Percentiles rank a stretch among this genome's conserved stretches.
These are phyloP conservation scores for Habropoda laboriosa DNA, from an alignment of 1,140 invertebrate genomes.

Conservation along the genomic window DNA sequence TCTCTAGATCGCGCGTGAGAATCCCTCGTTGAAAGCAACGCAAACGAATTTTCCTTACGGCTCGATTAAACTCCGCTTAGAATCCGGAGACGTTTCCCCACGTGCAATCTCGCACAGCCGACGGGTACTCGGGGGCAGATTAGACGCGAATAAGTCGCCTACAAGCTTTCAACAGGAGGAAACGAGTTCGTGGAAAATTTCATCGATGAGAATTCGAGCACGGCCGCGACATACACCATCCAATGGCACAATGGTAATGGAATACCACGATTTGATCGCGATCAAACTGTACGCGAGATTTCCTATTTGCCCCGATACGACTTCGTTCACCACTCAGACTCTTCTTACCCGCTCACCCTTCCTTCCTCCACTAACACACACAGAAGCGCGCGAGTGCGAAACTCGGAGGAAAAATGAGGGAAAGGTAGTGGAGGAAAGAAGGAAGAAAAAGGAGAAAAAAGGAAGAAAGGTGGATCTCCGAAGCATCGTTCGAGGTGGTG, in stretches of 20 bases:
- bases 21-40: neutral
- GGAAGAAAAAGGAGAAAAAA: neutral
- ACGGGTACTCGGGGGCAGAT: neutral
- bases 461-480: neutral
- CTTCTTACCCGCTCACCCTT: neutral
- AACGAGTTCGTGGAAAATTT: slow-evolving; percentile 1
- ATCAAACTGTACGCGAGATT: slow-evolving; percentile 16
- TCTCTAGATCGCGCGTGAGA: no score
- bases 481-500: slow-evolving; percentile 31
- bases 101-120: slow-evolving; percentile 10
- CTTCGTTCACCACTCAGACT: slow-evolving; percentile 2
- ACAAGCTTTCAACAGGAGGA: no score
- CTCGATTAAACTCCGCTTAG: slow-evolving; percentile 17
- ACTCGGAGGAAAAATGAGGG: slow-evolving; percentile 4
- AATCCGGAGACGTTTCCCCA: neutral
- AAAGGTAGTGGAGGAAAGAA: neutral
- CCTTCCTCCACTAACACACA: neutral
- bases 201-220: neutral
- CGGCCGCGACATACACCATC: no score
- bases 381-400: neutral
- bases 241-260: slow-evolving; percentile 13
- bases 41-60: slow-evolving; percentile 10
- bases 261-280: slow-evolving; percentile 17
- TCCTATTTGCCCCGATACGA: slow-evolving; percentile 23
- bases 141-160: neutral